Evolutionary conservation across 2,797 vertebrate genomes (phyloP).

Genomic region (Pseudopleuronectes americanus): DNA sequence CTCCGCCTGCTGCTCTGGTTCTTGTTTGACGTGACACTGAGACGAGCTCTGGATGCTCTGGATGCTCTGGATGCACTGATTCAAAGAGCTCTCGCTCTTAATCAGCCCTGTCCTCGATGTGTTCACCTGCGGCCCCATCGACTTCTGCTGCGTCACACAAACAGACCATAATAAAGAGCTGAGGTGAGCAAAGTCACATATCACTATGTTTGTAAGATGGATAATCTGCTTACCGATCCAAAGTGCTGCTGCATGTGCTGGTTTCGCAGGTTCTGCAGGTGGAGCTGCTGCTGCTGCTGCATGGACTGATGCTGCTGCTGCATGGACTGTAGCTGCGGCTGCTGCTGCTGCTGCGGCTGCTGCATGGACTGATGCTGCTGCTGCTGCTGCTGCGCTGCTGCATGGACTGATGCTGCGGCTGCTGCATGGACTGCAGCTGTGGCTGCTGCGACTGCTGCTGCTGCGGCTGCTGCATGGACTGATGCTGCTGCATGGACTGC

Average conservation of each 20-base stretch:
- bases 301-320: too few species aligned
- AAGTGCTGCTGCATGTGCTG: conserved; percentile 75
- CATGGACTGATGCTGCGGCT: too few species aligned
- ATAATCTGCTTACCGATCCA: conserved; percentile 42
- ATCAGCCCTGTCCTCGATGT: conserved; percentile 4
- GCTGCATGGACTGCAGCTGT: too few species aligned
- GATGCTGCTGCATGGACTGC: conserved; percentile 25
- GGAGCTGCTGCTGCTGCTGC: conserved; percentile 66
- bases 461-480: too few species aligned
- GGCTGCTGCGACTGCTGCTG: too few species aligned
- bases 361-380: conserved; percentile 42
- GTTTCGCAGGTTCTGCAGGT: conserved; percentile 80
- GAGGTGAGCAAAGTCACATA: not conserved
- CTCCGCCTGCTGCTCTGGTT: conserved; percentile 61
- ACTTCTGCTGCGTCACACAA: conserved; percentile 51
- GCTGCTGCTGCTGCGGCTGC: conserved; percentile 48
- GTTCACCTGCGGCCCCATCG: conserved; percentile 39
- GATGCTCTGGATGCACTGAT: conserved; percentile 68
- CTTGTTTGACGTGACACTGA: conserved; percentile 67
- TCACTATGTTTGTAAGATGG: not conserved
- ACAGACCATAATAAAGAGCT: not conserved
- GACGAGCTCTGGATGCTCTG: conserved; percentile 56
- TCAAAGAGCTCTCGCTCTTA: conserved; percentile 67
- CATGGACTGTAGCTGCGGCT: conserved; percentile 27
- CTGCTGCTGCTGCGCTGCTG: too few species aligned